A percentile compares a stretch with the other conserved stretches of the same genome.
Evolutionary conservation across 2,888 invertebrate genomes (phyloP).

Genomic region (Orthosia gracilis): DNA sequence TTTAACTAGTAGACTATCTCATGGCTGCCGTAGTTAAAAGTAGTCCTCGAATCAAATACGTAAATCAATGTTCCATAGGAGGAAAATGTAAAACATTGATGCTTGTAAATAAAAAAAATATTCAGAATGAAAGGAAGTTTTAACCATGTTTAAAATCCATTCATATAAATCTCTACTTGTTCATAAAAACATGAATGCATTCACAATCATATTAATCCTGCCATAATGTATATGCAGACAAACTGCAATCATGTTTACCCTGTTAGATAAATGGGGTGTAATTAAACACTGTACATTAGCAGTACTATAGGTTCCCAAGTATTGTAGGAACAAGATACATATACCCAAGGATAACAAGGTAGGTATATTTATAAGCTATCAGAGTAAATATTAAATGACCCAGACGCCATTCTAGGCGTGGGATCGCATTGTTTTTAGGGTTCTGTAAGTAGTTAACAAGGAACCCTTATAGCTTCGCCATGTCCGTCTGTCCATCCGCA

Average conservation of each 20-base stretch:
- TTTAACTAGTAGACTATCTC: too few species aligned
- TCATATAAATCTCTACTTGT: neutral
- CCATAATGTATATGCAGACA: conserved; percentile 11
- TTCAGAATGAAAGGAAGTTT: neutral
- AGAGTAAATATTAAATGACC: conserved; percentile 6
- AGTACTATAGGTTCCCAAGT: neutral
- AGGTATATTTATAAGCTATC: neutral
- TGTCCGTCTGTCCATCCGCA: too few species aligned
- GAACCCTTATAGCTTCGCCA: too few species aligned
- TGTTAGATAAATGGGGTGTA: neutral
- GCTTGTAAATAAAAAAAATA: too few species aligned
- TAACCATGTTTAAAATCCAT: neutral
- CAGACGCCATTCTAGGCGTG: neutral
- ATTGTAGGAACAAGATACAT: conserved; percentile 32
- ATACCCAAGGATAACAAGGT: conserved; percentile 2
- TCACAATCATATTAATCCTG: neutral
- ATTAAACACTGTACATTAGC: conserved; percentile 11
- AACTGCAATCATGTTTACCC: conserved; percentile 12
- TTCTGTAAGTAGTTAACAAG: too few species aligned
- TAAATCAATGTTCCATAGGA: too few species aligned
- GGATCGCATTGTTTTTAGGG: neutral
- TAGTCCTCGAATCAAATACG: too few species aligned
- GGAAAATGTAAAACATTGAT: too few species aligned
- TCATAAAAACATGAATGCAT: neutral
- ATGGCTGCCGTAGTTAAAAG: too few species aligned